Conservation (phyloP, 2,888 invertebrate genomes). For the Buathra laborator region DNA sequence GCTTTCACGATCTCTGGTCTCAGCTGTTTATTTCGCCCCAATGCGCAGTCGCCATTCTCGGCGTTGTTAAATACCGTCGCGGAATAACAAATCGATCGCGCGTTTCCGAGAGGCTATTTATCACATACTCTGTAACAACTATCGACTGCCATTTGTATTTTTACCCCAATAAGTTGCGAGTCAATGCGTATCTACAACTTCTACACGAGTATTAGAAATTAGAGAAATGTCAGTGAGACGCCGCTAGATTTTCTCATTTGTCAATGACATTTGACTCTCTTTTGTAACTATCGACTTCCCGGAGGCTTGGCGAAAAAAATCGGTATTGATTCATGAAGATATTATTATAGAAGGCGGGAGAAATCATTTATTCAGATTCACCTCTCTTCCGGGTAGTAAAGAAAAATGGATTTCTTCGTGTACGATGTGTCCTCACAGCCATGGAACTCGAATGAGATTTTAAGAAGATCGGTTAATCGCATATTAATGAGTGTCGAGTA, state of each 20-base stretch:
- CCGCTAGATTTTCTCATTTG: conserved; percentile 52
- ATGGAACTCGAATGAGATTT: conserved; percentile 8
- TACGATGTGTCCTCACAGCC: neutral
- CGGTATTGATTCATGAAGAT: neutral
- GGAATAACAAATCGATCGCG: conserved; percentile 65
- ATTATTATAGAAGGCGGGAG: neutral
- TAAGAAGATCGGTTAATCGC: conserved; percentile 69
- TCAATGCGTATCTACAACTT: conserved; percentile 11
- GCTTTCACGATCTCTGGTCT: conserved; percentile 59
- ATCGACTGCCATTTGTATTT: conserved; percentile 55
- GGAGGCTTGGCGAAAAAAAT: conserved; percentile 28
- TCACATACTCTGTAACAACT: conserved; percentile 59
- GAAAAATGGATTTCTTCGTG: neutral
- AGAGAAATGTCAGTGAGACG: conserved; percentile 34
- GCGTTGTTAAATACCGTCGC: conserved; percentile 57
- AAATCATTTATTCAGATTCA: neutral
- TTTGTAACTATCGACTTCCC: conserved; percentile 37
- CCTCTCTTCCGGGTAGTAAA: neutral
- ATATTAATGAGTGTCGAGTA: conserved; percentile 75
- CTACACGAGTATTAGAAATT: conserved; percentile 41
- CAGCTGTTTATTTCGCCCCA: conserved; percentile 25
- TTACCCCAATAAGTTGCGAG: conserved; percentile 29
- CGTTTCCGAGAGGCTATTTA: conserved; percentile 72
- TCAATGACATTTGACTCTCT: conserved; percentile 56
- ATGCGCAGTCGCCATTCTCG: conserved; percentile 46